Evolutionary conservation across 1,140 invertebrate species (phyloP), one percentile per base, ranked within the genome.

Genomic region (Pseudobourletiella spinata): DNA sequence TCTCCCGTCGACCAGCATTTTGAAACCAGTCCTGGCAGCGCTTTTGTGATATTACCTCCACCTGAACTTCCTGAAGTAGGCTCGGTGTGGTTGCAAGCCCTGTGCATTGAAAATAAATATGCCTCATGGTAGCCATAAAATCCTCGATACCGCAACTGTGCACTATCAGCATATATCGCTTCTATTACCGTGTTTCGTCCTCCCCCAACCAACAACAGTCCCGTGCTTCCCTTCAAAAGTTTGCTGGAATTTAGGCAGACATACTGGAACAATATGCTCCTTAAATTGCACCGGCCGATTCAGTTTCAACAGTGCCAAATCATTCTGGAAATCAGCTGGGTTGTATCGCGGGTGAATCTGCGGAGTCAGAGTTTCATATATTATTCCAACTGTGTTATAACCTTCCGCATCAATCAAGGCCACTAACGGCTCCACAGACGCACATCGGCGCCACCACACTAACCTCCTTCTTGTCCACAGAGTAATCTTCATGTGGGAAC

Each of bases 21-120:
- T 87, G 79, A 74, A 94, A 95, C 92, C 91, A 94, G 39, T 85
- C 75, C 75, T 95, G 91, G 72, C 91, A 95, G 55, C 88, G 80
- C 70, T 91, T 86, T 71, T 94, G 94, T 1, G 88, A 85, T 61
- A 95, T 88, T n/a, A 95, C 88, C 77, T 93, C 83, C 0, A 92
- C 87, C 61, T 88, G 84, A 1, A 91, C 81, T 69, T 80, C 79
- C 73, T 82, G 81, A 16, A 81, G 69, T 15, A 79, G 72, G 16
- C 78, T 75, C 15, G 81, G 81, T 6, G 78, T 74, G 35, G 74
- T 58, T 0, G 73, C 66, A 11, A 73, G 66, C 50, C 74, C 74
- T 76, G n/a, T n/a, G n/a, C n/a, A n/a, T n/a, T n/a, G 57, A 22
- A 64, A 60, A 29, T 39, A n/a, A 46, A 56, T 30, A 58, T n/a